phyloP scores from a whole-genome alignment of 2,797 vertebrate species.

The Phaenicophaeus curvirostris region DNA sequence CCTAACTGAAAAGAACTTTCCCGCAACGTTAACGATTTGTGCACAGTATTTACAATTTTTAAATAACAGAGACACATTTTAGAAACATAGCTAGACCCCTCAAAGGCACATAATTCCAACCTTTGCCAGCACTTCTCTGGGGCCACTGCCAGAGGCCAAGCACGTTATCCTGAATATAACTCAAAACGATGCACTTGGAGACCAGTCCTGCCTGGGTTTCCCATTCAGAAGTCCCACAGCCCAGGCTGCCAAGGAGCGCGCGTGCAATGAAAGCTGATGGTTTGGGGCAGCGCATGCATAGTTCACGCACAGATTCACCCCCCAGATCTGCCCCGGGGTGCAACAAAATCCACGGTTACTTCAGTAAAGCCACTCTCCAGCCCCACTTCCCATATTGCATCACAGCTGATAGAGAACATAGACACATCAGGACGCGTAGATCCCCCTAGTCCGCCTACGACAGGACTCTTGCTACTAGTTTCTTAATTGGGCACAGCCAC shows the following conservation, averaged over 20 bases:
- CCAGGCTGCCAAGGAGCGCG: not conserved
- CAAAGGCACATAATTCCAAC: conserved; percentile 26
- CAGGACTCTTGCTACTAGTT: not conserved
- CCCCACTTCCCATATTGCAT: not conserved
- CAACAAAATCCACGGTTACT: not conserved
- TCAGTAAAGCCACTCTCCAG: not conserved
- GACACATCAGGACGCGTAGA: accelerated
- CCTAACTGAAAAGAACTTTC: not conserved
- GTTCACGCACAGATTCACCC: not conserved
- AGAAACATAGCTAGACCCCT: not conserved
- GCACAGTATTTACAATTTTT: not conserved
- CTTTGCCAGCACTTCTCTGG: not conserved
- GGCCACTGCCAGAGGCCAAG: not conserved
- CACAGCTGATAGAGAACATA: not conserved
- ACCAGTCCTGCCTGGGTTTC: not conserved
- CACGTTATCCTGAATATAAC: accelerated
- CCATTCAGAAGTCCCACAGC: not conserved
- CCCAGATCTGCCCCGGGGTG: not conserved
- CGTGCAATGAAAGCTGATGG: not conserved
- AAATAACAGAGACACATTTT: not conserved
- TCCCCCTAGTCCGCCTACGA: not conserved
- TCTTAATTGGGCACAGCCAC: not conserved
- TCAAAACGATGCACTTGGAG: not conserved
- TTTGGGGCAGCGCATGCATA: accelerated
- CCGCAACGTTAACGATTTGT: not conserved